Conservation (phyloP, 2,113 vertebrate species). For the Hystrix brachyura region DNA sequence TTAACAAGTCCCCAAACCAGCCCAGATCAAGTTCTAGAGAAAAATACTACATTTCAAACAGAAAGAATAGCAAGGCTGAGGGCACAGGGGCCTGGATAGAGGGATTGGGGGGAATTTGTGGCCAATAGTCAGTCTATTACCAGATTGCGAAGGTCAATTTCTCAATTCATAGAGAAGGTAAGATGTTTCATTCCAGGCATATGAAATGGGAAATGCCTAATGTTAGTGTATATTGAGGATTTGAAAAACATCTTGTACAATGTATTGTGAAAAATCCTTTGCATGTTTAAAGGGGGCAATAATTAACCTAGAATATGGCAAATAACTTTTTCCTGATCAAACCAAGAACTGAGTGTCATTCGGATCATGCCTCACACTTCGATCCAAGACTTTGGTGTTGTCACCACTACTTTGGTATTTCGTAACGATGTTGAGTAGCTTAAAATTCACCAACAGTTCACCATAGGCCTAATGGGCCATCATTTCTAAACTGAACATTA, state of each 20-base stretch:
- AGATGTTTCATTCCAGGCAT: not conserved
- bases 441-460: conserved; percentile 29
- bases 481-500: not conserved
- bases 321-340: conserved; percentile 17
- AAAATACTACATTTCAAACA: not conserved
- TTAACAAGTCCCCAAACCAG: not conserved
- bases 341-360: not conserved
- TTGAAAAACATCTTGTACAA: not conserved
- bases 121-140: not conserved
- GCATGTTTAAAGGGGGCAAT: not conserved
- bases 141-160: not conserved
- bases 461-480: not conserved
- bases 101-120: not conserved
- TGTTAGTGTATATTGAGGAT: not conserved
- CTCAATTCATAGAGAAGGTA: not conserved
- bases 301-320: not conserved
- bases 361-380: not conserved
- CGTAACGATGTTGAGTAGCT: not conserved
- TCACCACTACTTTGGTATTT: not conserved
- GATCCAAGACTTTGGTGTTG: not conserved
- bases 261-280: not conserved
- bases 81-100: not conserved
- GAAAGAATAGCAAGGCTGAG: not conserved
- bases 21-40: not conserved
- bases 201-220: not conserved